phyloP scores from a whole-genome alignment of 2,888 invertebrate genomes.

The Coenonympha arcania region DNA sequence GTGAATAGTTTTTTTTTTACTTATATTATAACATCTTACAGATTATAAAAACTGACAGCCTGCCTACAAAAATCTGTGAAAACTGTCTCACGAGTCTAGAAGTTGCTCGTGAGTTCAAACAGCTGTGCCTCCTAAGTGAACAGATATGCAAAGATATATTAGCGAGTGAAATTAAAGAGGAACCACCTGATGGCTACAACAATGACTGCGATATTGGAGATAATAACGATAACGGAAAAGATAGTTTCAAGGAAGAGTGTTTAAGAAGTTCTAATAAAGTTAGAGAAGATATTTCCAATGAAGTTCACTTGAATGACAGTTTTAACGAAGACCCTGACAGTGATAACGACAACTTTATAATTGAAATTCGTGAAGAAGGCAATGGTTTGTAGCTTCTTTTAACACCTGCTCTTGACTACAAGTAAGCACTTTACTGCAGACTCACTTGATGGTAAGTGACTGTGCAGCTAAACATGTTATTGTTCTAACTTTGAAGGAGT shows the following conservation, averaged over 20 bases:
- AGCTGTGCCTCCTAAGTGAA: conserved; percentile 36
- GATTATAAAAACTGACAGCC: conserved; percentile 32
- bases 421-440: too few relatives aligned
- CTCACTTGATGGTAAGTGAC: too few relatives aligned
- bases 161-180: conserved; percentile 29
- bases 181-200: conserved; percentile 23
- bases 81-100: conserved; percentile 36
- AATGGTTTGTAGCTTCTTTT: too few relatives aligned
- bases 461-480: too few relatives aligned
- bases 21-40: too few relatives aligned
- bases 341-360: too few relatives aligned
- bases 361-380: too few relatives aligned
- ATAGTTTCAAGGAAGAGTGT: neutral
- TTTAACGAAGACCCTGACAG: neutral
- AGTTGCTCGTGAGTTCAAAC: conserved; percentile 43
- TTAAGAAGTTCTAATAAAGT: too few relatives aligned
- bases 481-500: too few relatives aligned
- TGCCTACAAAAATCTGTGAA: conserved; percentile 41
- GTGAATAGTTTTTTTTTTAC: too few relatives aligned
- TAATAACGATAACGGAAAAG: conserved; percentile 15
- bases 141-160: conserved; percentile 33
- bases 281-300: neutral
- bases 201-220: conserved; percentile 12
- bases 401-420: too few relatives aligned
- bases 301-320: neutral